phyloP scores from a whole-genome alignment of 2,797 vertebrate genomes.

The Megalops cyprinoides region DNA sequence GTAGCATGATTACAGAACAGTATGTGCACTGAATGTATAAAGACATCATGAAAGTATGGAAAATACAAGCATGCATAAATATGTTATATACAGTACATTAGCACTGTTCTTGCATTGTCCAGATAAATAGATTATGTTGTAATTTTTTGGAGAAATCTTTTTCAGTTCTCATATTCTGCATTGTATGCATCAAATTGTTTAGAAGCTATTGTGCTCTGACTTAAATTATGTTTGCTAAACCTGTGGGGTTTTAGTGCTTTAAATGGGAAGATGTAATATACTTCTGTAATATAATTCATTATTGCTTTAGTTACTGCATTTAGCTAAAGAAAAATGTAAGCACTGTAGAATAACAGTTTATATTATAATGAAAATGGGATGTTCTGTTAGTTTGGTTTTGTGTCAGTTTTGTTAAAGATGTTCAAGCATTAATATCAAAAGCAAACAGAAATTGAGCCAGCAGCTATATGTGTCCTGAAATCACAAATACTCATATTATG shows the following conservation, averaged over 20 bases:
- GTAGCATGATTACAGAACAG: background rate
- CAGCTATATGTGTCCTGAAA: background rate
- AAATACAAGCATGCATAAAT: background rate
- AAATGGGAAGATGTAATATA: too few relatives aligned
- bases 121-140: background rate
- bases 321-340: background rate
- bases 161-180: background rate
- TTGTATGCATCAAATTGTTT: background rate
- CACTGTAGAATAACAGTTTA: background rate
- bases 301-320: background rate
- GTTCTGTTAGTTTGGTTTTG: background rate
- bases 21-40: constrained; percentile 5
- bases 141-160: background rate
- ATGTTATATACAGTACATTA: background rate
- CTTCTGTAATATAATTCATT: too few relatives aligned
- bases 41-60: background rate
- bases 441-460: background rate
- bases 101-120: background rate
- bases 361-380: background rate
- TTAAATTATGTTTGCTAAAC: too few relatives aligned
- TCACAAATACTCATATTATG: background rate
- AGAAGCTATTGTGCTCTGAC: background rate
- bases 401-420: background rate
- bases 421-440: background rate
- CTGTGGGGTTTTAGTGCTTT: too few relatives aligned